These are phyloP conservation scores for Nixonia krombeini DNA, from an alignment of 1,140 invertebrate genomes.

Conservation along the genomic window DNA sequence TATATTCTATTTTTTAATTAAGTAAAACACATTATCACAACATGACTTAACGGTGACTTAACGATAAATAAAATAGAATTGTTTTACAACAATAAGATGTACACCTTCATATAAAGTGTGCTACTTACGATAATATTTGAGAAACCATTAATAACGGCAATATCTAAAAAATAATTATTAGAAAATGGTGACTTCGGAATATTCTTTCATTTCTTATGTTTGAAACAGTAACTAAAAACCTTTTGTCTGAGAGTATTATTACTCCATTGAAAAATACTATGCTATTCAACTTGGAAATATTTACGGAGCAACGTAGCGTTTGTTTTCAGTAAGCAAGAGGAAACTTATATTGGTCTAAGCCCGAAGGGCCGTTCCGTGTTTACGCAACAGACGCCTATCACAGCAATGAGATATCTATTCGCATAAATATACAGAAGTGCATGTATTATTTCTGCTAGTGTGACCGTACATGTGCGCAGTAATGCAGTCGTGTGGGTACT, in stretches of 20 bases:
- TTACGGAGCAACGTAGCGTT: constrained; percentile 30
- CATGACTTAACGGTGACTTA: no score
- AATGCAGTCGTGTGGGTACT: constrained; percentile 20
- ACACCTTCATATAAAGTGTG: no score
- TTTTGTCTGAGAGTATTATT: background rate
- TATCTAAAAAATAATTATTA: no score
- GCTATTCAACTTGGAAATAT: constrained; percentile 10
- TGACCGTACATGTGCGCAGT: constrained; percentile 16
- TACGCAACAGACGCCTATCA: constrained; percentile 46
- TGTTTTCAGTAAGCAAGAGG: constrained; percentile 20
- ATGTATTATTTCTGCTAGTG: constrained; percentile 40
- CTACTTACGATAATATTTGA: no score
- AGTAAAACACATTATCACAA: no score
- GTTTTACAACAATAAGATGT: no score
- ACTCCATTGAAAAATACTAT: background rate
- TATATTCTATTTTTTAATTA: no score
- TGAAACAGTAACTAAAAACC: background rate
- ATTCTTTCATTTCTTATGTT: no score
- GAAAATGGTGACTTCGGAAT: no score
- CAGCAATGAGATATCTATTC: constrained; percentile 48
- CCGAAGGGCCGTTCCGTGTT: constrained; percentile 33
- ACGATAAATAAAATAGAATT: no score
- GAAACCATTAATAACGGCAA: no score
- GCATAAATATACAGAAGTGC: constrained; percentile 50
- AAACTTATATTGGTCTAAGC: constrained; percentile 40